These are phyloP conservation scores for Papilio glaucus DNA, from an alignment of 1,140 invertebrate genomes.

Conservation along the genomic window DNA sequence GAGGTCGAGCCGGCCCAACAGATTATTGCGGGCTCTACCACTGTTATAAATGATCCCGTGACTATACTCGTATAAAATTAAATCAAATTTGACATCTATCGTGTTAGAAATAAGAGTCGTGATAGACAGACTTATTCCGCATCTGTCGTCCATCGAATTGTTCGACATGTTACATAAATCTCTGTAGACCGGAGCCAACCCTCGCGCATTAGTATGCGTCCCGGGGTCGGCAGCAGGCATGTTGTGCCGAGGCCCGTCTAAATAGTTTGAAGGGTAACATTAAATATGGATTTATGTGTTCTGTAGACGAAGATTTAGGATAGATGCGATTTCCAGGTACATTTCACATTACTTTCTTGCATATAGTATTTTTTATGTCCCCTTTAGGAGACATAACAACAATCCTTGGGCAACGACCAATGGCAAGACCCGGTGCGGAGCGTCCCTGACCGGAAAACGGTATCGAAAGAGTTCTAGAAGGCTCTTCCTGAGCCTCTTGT, in stretches of 20 bases:
- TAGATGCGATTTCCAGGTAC: neutral
- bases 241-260: neutral
- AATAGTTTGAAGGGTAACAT: conserved; percentile 13
- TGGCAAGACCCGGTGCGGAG: too few species aligned
- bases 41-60: too few species aligned
- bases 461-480: too few species aligned
- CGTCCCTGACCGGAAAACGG: too few species aligned
- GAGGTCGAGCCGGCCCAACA: too few species aligned
- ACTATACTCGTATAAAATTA: too few species aligned
- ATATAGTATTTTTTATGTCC: too few species aligned
- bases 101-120: neutral
- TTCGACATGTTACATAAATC: neutral
- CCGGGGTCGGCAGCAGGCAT: neutral
- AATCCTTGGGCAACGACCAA: too few species aligned
- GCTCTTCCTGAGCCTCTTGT: too few species aligned
- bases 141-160: neutral
- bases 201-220: conserved; percentile 10
- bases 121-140: neutral
- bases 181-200: neutral
- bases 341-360: neutral
- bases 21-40: too few species aligned
- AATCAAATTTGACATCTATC: neutral
- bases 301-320: neutral
- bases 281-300: neutral
- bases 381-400: too few species aligned